These are phyloP conservation scores for Paraplagusia blochii DNA, from an alignment of 2,113 vertebrate genomes.

Conservation along the genomic window DNA sequence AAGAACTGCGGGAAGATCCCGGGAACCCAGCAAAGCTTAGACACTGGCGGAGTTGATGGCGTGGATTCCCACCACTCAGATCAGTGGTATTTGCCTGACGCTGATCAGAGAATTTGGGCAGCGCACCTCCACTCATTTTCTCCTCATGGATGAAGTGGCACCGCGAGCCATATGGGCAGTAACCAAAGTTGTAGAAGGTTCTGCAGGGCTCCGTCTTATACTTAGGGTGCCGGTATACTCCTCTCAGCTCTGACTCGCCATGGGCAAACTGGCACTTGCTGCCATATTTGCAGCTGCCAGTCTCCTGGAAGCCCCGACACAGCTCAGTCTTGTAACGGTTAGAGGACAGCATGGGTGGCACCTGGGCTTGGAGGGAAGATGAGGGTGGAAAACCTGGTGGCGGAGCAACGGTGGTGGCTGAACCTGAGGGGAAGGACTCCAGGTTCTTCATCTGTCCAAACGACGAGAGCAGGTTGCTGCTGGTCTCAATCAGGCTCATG, in stretches of 20 bases:
- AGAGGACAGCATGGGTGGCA: constrained; percentile 62
- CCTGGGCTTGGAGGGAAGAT: constrained; percentile 39
- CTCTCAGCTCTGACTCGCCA: constrained; percentile 80
- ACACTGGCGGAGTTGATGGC: constrained; percentile 79
- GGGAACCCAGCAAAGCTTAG: constrained; percentile 85
- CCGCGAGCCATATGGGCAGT: constrained; percentile 86
- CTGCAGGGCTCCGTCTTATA: constrained; percentile 91
- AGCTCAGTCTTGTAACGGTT: constrained; percentile 83
- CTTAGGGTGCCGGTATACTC: constrained; percentile 85
- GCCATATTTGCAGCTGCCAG: constrained; percentile 79
- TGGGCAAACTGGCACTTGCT: constrained; percentile 88
- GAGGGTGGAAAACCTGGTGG: constrained; percentile 81
- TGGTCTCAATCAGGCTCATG: constrained; percentile 78
- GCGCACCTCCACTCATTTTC: constrained; percentile 40
- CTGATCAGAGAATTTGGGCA: constrained; percentile 53
- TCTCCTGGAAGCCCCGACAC: constrained; percentile 80
- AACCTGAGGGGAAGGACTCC: constrained; percentile 62
- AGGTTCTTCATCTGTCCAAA: constrained; percentile 58
- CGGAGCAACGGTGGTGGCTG: constrained; percentile 68
- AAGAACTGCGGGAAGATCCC: constrained; percentile 56
- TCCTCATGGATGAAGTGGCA: constrained; percentile 91
- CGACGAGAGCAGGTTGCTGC: constrained; percentile 53
- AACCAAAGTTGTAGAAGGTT: constrained; percentile 89
- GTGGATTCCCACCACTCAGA: constrained; percentile 44
- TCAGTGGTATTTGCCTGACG: constrained; percentile 15